Conservation (phyloP, 2,888 invertebrate genomes). For the Caradrina clavipalpis region DNA sequence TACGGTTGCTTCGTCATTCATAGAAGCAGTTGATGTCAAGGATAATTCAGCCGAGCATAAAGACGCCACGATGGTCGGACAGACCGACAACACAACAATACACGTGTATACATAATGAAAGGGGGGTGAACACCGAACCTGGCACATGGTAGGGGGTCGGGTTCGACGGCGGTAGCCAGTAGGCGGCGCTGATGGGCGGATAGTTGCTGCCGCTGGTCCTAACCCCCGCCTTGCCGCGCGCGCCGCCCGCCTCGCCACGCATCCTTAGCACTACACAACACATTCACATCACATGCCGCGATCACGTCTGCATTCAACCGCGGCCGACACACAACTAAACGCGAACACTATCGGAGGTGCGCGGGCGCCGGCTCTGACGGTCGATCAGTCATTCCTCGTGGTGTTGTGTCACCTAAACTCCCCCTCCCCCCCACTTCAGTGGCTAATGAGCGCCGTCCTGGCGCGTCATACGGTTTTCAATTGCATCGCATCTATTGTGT, state of each 20-base stretch:
- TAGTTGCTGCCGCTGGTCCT: constrained; percentile 88
- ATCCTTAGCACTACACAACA: constrained; percentile 85
- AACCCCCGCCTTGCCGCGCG: constrained; percentile 87
- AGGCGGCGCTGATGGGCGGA: constrained; percentile 95
- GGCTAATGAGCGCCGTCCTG: constrained; percentile 87
- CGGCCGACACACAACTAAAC: constrained; percentile 85
- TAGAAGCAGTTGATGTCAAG: constrained; percentile 54
- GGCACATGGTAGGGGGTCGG: constrained; percentile 96
- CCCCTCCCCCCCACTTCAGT: constrained; percentile 68
- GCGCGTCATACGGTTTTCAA: constrained; percentile 66
- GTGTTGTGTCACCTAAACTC: constrained; percentile 78
- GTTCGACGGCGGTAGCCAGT: constrained; percentile 95
- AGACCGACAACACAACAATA: constrained; percentile 44
- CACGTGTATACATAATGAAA: constrained; percentile 52
- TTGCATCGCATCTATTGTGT: constrained; percentile 63
- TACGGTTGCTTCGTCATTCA: constrained; percentile 65
- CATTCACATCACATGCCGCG: constrained; percentile 76
- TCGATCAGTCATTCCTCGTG: constrained; percentile 87
- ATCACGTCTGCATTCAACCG: constrained; percentile 86
- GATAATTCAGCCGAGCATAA: constrained; percentile 58
- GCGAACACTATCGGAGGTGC: constrained; percentile 79
- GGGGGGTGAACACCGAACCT: constrained; percentile 90
- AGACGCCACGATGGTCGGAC: constrained; percentile 23
- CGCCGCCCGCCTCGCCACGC: constrained; percentile 89
- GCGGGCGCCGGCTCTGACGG: constrained; percentile 86